phyloP scores from a whole-genome alignment of 2,888 invertebrate genomes.

The Agrotis exclamationis region DNA sequence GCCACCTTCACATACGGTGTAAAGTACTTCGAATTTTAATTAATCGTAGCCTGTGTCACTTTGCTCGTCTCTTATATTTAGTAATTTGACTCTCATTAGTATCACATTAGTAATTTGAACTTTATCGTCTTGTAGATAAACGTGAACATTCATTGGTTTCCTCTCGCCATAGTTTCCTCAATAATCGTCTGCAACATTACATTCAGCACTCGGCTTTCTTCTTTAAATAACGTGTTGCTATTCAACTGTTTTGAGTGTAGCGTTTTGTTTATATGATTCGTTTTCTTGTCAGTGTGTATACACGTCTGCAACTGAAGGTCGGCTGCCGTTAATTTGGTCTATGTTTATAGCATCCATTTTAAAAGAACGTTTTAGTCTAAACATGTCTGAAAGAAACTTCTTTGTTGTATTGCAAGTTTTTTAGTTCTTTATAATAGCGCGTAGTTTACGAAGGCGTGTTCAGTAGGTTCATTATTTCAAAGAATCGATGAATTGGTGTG shows the following conservation, averaged over 20 bases:
- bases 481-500: constrained; percentile 69
- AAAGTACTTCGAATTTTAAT: constrained; percentile 61
- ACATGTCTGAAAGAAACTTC: constrained; percentile 37
- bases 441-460: constrained; percentile 13
- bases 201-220: constrained; percentile 74
- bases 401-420: constrained; percentile 30
- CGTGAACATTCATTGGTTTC: constrained; percentile 27
- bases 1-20: constrained; percentile 70
- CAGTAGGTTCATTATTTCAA: constrained; percentile 51
- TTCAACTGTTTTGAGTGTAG: constrained; percentile 66
- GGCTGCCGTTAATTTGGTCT: constrained; percentile 67
- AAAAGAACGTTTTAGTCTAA: constrained; percentile 58
- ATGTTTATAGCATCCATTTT: constrained; percentile 68
- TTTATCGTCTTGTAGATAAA: constrained; percentile 35
- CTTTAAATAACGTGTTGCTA: constrained; percentile 79
- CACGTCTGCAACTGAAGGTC: constrained; percentile 74
- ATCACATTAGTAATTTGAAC: constrained; percentile 39
- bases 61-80: constrained; percentile 54
- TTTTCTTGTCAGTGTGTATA: constrained; percentile 75
- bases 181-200: constrained; percentile 70
- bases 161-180: constrained; percentile 57
- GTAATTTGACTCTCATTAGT: constrained; percentile 49
- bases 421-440: constrained; percentile 4
- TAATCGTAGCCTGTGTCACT: constrained; percentile 27
- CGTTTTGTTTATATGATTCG: constrained; percentile 75